These are phyloP conservation scores for Agrochola circellaris DNA, from an alignment of 2,888 invertebrate genomes.

Conservation along the genomic window DNA sequence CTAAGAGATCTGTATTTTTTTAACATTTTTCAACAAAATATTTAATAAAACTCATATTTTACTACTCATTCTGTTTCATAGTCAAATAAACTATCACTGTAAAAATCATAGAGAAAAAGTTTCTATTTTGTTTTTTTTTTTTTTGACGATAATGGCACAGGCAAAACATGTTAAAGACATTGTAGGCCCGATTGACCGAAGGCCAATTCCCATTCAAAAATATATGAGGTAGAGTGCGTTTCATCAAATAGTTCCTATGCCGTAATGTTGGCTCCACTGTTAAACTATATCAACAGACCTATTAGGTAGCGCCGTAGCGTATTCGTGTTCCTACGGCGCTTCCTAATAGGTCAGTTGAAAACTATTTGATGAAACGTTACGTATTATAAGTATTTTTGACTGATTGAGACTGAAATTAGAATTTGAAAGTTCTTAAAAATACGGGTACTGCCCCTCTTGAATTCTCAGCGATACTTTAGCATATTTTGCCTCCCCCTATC, in stretches of 20 bases:
- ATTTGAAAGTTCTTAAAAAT: too few relatives aligned
- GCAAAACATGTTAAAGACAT: slow-evolving; percentile 11
- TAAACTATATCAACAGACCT: too few relatives aligned
- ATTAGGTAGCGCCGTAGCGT: too few relatives aligned
- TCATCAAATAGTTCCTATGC: too few relatives aligned
- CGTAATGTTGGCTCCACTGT: too few relatives aligned
- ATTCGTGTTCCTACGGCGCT: too few relatives aligned
- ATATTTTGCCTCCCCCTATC: slow-evolving; percentile 5
- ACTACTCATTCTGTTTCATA: slow-evolving; percentile 52
- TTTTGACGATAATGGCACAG: slow-evolving; percentile 9
- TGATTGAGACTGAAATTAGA: too few relatives aligned
- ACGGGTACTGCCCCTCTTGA: background rate
- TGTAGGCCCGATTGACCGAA: too few relatives aligned
- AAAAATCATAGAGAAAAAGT: slow-evolving; percentile 34
- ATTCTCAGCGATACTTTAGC: background rate
- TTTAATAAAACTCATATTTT: slow-evolving; percentile 56
- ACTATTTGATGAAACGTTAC: too few relatives aligned
- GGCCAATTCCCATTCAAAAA: background rate
- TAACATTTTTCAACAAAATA: slow-evolving; percentile 56
- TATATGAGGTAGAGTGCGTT: background rate
- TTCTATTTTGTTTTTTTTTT: too few relatives aligned
- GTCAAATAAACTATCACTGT: slow-evolving; percentile 29
- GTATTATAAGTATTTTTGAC: too few relatives aligned
- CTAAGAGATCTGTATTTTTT: slow-evolving; percentile 69
- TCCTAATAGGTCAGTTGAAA: too few relatives aligned